Evolutionary conservation across 2,888 invertebrate species (phyloP).

Genomic region (Tromatobia lineatoria): DNA sequence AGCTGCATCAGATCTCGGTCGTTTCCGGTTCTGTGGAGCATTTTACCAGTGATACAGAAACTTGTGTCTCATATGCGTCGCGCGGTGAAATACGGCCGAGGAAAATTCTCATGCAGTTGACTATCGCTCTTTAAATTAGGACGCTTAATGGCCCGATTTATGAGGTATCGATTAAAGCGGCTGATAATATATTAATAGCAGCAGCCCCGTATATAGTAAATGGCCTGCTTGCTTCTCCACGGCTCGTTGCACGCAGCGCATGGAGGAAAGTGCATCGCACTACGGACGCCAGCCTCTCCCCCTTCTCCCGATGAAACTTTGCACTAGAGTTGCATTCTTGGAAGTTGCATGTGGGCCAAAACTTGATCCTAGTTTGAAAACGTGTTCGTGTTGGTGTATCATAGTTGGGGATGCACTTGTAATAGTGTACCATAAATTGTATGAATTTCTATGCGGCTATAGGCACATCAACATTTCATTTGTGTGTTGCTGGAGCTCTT

Average conservation of each 20-base stretch:
- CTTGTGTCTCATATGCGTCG: neutral
- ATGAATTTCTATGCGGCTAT: neutral
- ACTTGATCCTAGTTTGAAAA: conserved; percentile 33
- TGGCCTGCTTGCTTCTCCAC: conserved; percentile 4
- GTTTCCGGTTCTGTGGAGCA: conserved; percentile 29
- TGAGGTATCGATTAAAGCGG: conserved; percentile 73
- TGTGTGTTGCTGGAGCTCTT: neutral
- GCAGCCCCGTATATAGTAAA: neutral
- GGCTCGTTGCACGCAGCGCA: conserved; percentile 28
- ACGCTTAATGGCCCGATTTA: conserved; percentile 75
- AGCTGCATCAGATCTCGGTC: conserved; percentile 38
- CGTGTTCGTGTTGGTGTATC: neutral
- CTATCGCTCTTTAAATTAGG: conserved; percentile 74
- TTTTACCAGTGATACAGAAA: neutral
- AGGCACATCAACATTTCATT: neutral
- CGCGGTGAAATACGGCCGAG: conserved; percentile 6
- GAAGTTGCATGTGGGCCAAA: conserved; percentile 39
- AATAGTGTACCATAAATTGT: conserved; percentile 7
- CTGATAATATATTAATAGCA: conserved; percentile 25
- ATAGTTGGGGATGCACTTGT: neutral
- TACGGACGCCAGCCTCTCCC: conserved; percentile 46
- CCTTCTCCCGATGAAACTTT: conserved; percentile 38
- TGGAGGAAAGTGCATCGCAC: conserved; percentile 63
- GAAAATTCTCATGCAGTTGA: conserved; percentile 23
- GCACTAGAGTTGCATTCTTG: conserved; percentile 45